Base-by-base conservation (phyloP, 2,113 vertebrate genomes). In the Nymphicus hollandicus region DNA sequence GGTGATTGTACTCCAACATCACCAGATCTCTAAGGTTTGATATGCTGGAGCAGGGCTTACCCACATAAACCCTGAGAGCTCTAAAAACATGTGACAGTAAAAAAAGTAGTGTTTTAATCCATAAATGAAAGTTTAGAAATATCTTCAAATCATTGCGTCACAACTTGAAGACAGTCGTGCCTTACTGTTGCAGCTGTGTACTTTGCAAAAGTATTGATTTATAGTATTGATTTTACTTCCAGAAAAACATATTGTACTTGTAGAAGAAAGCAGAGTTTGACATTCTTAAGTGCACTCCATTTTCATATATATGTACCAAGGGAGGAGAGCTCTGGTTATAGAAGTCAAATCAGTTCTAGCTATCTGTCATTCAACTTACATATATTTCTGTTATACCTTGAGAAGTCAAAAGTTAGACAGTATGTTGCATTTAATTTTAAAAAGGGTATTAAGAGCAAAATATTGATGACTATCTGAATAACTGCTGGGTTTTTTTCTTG, bases 221-320 rank as follows among this genome's bases (percentile, higher is more conserved):
- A 87, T 77, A 35, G 35, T 39, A 92, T 93, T 87, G 90, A 94
- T 94, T 90, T 96, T 89, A 84, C 88, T 88, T 93, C 93, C 71
- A 91, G 68, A 93, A 92, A 76, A 69, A 86, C 53, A 16, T 68
- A 58, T 87, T 87, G 47, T 83, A 37, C 77, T 70, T 93, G 37
- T 92, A 73, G 86, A 81, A 93, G 86, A 96, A 92, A 92, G 91
- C 72, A 84, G 64, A 63, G 69, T 56, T 91, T 93, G 94, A 87
- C 92, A 82, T 89, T 76, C 33, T 1, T 81, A 95, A 88, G 72
- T 81, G 69, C 80, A 84, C 61, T 94, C 41, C 72, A 92, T 92
- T 96, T 96, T 96, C 91, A 94, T 93, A 68, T 35, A 66, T 37
- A 81, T 1, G 23, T 63, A 81, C 76, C 85, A n/a, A 55, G 85